Conservation (phyloP, 2,888 invertebrate genomes). For the Leptinotarsa rubiginosa region DNA sequence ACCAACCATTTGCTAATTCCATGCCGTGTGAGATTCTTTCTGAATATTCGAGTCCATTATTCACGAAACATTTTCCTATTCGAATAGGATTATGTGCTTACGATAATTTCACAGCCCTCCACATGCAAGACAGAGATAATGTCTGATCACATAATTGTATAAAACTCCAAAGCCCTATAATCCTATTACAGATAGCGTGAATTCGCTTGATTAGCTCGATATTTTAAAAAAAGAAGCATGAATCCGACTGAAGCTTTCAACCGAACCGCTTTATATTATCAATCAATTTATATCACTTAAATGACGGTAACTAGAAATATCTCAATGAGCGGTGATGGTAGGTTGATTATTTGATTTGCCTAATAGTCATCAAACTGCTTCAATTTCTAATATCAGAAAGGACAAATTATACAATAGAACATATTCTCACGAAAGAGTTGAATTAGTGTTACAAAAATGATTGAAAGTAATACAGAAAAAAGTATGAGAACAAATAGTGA, state of each 20-base stretch:
- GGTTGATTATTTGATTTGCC: too few relatives aligned
- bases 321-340: not conserved
- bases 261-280: conserved; percentile 11
- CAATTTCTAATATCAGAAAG: too few relatives aligned
- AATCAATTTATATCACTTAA: not conserved
- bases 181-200: conserved; percentile 42
- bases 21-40: conserved; percentile 2
- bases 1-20: not conserved
- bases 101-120: conserved; percentile 44
- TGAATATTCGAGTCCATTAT: conserved; percentile 3
- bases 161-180: conserved; percentile 39
- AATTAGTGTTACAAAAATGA: too few relatives aligned
- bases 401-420: too few relatives aligned
- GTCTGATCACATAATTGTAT: conserved; percentile 38
- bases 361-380: too few relatives aligned
- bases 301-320: too few relatives aligned
- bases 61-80: conserved; percentile 19
- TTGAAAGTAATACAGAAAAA: too few relatives aligned
- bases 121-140: conserved; percentile 46
- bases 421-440: too few relatives aligned
- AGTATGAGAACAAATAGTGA: too few relatives aligned
- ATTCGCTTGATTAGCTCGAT: conserved; percentile 39
- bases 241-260: conserved; percentile 20
- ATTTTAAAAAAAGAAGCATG: conserved; percentile 32
- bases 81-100: conserved; percentile 46